Evolutionary conservation across 2,113 vertebrate genomes (phyloP).

Genomic region (Nettapus auritus): DNA sequence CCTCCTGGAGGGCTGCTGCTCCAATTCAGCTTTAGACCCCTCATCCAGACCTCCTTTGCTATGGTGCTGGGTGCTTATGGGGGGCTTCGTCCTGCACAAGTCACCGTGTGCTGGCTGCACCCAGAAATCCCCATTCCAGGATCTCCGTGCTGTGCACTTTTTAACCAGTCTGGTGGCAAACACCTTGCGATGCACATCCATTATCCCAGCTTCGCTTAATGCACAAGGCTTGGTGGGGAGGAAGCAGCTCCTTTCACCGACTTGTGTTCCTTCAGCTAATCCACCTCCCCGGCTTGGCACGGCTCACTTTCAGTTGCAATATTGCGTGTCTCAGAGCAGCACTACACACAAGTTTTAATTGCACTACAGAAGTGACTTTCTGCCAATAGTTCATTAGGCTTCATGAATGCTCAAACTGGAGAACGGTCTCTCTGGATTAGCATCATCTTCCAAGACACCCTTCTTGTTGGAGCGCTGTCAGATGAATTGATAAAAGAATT

Average conservation of each 20-base stretch:
- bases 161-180: constrained; percentile 29
- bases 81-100: not conserved
- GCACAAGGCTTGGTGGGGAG: not conserved
- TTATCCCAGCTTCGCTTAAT: constrained; percentile 33
- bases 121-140: constrained; percentile 42
- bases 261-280: constrained; percentile 53
- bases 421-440: constrained; percentile 34
- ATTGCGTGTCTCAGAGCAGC: not conserved
- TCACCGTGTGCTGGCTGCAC: not conserved
- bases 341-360: constrained; percentile 34
- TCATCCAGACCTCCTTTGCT: not conserved
- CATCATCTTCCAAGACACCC: constrained; percentile 37
- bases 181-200: constrained; percentile 60
- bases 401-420: not conserved
- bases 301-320: constrained; percentile 6
- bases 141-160: constrained; percentile 10
- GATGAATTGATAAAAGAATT: constrained; percentile 21
- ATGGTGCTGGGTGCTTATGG: not conserved
- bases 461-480: constrained; percentile 30
- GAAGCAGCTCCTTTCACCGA: constrained; percentile 26
- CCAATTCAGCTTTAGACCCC: not conserved
- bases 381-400: constrained; percentile 59
- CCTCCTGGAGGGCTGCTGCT: not conserved
- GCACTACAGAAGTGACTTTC: not conserved
- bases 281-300: constrained; percentile 29